Base-by-base conservation (phyloP, 2,888 invertebrate genomes). In the Ochropleura leucogaster region DNA sequence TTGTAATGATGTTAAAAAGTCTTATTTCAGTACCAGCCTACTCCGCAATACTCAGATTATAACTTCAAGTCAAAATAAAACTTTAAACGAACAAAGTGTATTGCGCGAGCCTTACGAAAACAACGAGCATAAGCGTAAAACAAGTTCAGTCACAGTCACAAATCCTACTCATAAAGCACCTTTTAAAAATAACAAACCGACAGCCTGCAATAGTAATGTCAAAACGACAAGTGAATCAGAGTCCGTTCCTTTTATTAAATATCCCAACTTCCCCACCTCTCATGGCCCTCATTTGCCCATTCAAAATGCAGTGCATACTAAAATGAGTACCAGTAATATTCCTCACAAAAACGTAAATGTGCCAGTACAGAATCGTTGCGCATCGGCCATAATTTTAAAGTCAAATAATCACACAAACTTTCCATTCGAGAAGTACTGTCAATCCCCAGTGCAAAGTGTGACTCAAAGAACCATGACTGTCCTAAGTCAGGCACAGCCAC, bases 311-410 rank as follows among this genome's bases (percentile, higher is more conserved):
- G 10, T 59, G n/a, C 14, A 49, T 16, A 53, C 20, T 60, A 63
- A 65, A 65, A 40, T 53, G 0, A 60, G 12, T 68, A n/a, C 2
- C 55, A 53, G 9, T 10, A 59, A 42, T 49, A 49, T 46, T 55
- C 20, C 51, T 59, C 42, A 63, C 3, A 73, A 71, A n/a, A 62
- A 65, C 49, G 14, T 16, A 14, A 74, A 76, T 40, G 14, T 9
- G 12, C 30, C 62, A 51, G 44, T 77, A 20, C 51, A 74, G 14
- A 82, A 74, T 72, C 60, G 42, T 44, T 72, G 72, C 10, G 51
- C 76, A 18, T 71, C 82, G 20, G 46, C 77, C 59, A 78, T 68
- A 16, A 71, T 74, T 51, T 62, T 82, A 66, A 80, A 68, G 30
- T 65, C 80, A 42, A 72, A 78, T 63, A 67, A 65, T 20, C 63